A percentile compares a stretch with the other conserved stretches of the same genome.
phyloP scores from a whole-genome alignment of 2,888 invertebrate genomes.

The Lepas anatifera region DNA sequence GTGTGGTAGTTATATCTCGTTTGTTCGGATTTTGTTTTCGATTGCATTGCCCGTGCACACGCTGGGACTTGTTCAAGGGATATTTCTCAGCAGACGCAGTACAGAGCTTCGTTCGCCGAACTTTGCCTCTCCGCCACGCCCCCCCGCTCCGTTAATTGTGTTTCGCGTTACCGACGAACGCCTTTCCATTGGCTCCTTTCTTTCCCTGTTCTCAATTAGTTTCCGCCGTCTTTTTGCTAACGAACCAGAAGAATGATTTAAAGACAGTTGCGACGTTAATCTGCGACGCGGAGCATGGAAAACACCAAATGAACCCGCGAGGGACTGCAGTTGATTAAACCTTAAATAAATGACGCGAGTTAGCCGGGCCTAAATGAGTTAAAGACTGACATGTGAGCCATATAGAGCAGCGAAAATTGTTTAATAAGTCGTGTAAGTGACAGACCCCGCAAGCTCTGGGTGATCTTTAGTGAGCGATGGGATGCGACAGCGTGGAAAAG shows the following conservation, averaged over 20 bases:
- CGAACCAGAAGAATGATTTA: constrained; percentile 10
- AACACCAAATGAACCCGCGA: not conserved
- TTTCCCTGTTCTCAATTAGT: not conserved
- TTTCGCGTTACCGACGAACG: not conserved
- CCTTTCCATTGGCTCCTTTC: too few relatives aligned
- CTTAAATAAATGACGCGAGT: constrained; percentile 11
- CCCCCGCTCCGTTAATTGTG: not conserved
- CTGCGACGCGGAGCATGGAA: not conserved
- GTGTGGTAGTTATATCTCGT: too few relatives aligned
- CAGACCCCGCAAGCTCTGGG: not conserved
- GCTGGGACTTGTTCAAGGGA: too few relatives aligned
- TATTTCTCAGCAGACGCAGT: too few relatives aligned
- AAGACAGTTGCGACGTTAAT: constrained; percentile 6
- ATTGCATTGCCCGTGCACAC: too few relatives aligned
- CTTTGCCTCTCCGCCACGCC: not conserved
- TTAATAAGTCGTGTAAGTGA: constrained; percentile 7
- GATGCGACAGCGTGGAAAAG: too few relatives aligned
- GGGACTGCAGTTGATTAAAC: constrained; percentile 10
- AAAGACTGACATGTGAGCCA: not conserved
- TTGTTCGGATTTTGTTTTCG: too few relatives aligned
- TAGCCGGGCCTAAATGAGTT: constrained; percentile 1
- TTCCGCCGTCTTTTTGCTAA: not conserved
- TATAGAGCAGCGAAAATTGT: constrained; percentile 4
- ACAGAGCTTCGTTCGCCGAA: too few relatives aligned
- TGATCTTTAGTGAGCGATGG: too few relatives aligned